Evolutionary conservation across 2,113 vertebrate species (phyloP).

Genomic region (Anolis carolinensis): DNA sequence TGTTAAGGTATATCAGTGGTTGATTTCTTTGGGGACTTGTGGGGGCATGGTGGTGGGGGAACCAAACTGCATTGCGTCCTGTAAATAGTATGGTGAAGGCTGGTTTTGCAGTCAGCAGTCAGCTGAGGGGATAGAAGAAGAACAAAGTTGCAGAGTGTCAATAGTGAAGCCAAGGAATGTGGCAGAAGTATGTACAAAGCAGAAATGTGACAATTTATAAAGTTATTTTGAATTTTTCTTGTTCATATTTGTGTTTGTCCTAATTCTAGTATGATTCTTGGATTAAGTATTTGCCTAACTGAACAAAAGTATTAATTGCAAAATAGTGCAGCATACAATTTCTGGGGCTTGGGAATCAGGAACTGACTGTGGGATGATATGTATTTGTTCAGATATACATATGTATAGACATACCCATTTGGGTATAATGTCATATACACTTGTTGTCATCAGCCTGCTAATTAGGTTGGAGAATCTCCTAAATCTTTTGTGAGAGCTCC

Average conservation of each 20-base stretch:
- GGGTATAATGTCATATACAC: background rate
- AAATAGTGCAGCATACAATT: background rate
- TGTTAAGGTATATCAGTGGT: slow-evolving; percentile 43
- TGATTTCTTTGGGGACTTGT: slow-evolving; percentile 21
- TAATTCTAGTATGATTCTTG: background rate
- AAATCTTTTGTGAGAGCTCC: background rate
- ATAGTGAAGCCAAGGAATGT: slow-evolving; percentile 7
- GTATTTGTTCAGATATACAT: background rate
- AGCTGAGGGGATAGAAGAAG: background rate
- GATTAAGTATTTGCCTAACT: accelerated
- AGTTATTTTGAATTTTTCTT: slow-evolving; percentile 73
- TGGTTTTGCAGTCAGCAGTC: slow-evolving; percentile 56
- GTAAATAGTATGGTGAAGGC: slow-evolving; percentile 68
- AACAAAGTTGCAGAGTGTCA: slow-evolving; percentile 50
- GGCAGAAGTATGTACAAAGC: slow-evolving; percentile 67
- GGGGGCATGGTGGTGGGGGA: background rate
- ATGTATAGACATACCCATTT: background rate
- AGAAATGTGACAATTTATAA: slow-evolving; percentile 76
- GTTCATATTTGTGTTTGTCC: slow-evolving; percentile 9
- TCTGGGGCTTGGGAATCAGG: background rate
- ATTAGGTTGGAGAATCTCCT: background rate
- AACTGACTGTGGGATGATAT: too few relatives aligned
- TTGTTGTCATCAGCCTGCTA: background rate
- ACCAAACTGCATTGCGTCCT: slow-evolving; percentile 59
- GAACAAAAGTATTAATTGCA: background rate